Evolutionary conservation across 2,113 vertebrate genomes (phyloP).

Genomic region (Orientallactaga bullata): DNA sequence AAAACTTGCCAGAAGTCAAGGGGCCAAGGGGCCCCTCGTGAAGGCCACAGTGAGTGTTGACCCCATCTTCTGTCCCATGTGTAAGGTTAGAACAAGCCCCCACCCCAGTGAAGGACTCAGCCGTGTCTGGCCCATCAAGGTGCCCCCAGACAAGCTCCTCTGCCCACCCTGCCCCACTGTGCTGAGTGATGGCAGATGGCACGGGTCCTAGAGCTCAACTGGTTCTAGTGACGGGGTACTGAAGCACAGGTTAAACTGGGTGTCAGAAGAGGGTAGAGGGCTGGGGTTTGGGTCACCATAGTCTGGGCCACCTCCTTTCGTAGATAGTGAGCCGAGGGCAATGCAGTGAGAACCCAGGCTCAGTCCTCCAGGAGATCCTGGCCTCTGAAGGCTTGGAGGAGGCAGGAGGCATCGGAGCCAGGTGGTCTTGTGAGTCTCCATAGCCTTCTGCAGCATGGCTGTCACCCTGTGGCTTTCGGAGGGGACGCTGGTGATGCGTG

Average conservation of each 20-base stretch:
- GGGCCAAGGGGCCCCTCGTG: accelerated
- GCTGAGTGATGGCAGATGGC: accelerated
- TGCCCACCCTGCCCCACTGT: accelerated
- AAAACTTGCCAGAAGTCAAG: neutral
- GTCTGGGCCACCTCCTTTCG: too few relatives aligned
- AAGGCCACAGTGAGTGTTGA: too few relatives aligned
- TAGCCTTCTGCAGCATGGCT: neutral
- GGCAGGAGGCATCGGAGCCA: too few relatives aligned
- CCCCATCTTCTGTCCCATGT: neutral
- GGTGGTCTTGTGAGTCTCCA: neutral
- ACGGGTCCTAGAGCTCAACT: neutral
- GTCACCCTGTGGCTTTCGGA: accelerated
- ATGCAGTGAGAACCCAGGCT: accelerated
- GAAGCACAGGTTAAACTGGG: neutral
- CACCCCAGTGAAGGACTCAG: neutral
- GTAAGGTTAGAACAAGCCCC: neutral
- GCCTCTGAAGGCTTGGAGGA: neutral
- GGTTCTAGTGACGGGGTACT: neutral
- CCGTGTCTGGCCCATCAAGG: neutral
- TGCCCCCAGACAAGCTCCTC: neutral
- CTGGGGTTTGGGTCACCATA: neutral
- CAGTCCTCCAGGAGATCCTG: too few relatives aligned
- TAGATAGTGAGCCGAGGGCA: accelerated
- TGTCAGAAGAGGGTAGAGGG: accelerated
- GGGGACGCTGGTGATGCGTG: neutral